Evolutionary conservation across 2,113 vertebrate species (phyloP).

Genomic region (Oenanthe oenanthe): DNA sequence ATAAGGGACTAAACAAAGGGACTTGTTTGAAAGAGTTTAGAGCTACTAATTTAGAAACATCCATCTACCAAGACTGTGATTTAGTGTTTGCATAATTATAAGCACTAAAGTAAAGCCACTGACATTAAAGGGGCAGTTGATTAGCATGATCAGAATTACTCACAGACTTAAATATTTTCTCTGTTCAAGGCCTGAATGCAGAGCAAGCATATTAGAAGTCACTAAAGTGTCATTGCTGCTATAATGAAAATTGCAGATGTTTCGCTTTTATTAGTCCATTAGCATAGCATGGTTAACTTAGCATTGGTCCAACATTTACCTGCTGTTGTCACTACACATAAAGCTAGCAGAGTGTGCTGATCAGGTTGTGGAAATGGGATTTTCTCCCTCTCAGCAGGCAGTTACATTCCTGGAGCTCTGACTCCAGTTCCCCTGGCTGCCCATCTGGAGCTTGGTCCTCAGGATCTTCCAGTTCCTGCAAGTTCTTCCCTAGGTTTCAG

Average conservation of each 20-base stretch:
- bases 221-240: background rate
- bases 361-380: background rate
- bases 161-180: constrained; percentile 4
- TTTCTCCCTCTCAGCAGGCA: background rate
- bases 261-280: background rate
- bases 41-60: background rate
- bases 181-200: background rate
- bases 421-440: background rate
- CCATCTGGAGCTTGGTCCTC: rapidly evolving
- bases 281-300: background rate
- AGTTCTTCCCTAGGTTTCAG: background rate
- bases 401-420: background rate
- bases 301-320: background rate
- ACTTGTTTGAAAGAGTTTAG: background rate
- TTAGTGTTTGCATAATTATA: background rate
- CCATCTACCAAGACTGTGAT: background rate
- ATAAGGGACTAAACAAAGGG: background rate
- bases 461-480: background rate
- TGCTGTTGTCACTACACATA: background rate
- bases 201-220: background rate
- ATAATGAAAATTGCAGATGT: background rate
- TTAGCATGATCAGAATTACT: background rate
- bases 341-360: background rate
- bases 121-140: constrained; percentile 26
- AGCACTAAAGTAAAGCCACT: background rate